Evolutionary conservation across 2,113 vertebrate species (phyloP).

Genomic region (Sinocyclocheilus anophthalmus): DNA sequence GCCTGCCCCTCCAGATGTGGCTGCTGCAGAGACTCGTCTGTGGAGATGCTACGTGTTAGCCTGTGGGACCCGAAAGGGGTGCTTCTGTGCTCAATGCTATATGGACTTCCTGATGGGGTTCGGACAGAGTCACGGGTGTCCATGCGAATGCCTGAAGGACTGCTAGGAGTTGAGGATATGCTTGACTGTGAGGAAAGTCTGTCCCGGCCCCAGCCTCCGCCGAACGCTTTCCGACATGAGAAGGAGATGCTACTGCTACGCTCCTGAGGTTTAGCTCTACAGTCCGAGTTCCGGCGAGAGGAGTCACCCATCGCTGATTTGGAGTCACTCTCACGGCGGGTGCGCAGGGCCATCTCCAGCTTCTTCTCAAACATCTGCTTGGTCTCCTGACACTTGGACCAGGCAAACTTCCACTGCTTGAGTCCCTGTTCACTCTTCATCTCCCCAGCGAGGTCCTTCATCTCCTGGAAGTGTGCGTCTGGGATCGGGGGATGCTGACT

Average conservation of each 20-base stretch:
- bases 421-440: slow-evolving; percentile 78
- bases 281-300: slow-evolving; percentile 55
- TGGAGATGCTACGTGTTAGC: slow-evolving; percentile 50
- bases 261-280: slow-evolving; percentile 59
- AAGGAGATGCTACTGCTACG: slow-evolving; percentile 59
- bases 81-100: slow-evolving; percentile 47
- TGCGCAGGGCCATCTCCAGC: slow-evolving; percentile 75
- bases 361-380: slow-evolving; percentile 83
- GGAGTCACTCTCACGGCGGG: slow-evolving; percentile 51
- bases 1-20: not conserved
- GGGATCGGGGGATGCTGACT: slow-evolving; percentile 77
- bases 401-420: slow-evolving; percentile 83
- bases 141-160: slow-evolving; percentile 20
- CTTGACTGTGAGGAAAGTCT: slow-evolving; percentile 45
- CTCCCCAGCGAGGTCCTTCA: slow-evolving; percentile 82
- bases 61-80: slow-evolving; percentile 56
- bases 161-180: slow-evolving; percentile 58
- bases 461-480: slow-evolving; percentile 79
- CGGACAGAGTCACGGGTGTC: slow-evolving; percentile 44
- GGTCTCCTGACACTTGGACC: slow-evolving; percentile 85
- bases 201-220: slow-evolving; percentile 61
- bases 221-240: slow-evolving; percentile 58
- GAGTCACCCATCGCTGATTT: not conserved
- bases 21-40: slow-evolving; percentile 62
- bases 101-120: slow-evolving; percentile 32